Evolutionary conservation across 2,113 vertebrate species (phyloP).

Genomic region (Tamias sibiricus): DNA sequence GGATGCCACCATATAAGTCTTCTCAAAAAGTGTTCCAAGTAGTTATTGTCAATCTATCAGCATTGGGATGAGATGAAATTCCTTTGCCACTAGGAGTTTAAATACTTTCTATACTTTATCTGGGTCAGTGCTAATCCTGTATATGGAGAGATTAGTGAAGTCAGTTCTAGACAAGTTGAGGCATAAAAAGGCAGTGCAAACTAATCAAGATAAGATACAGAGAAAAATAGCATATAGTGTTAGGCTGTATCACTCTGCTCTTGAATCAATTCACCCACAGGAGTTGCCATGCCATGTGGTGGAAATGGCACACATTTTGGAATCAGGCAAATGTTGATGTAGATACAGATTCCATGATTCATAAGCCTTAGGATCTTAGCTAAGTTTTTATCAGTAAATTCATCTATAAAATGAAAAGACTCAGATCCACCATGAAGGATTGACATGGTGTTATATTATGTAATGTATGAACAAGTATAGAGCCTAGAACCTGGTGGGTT

Average conservation of each 20-base stretch:
- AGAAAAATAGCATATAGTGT: not conserved
- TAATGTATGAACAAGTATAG: not conserved
- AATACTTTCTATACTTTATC: not conserved
- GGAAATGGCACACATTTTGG: not conserved
- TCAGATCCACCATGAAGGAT: not conserved
- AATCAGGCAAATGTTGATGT: not conserved
- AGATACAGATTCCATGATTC: constrained; percentile 7
- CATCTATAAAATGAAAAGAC: not conserved
- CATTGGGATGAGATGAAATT: constrained; percentile 18
- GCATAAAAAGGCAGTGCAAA: not conserved
- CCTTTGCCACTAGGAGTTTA: not conserved
- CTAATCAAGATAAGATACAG: not conserved
- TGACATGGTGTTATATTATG: not conserved
- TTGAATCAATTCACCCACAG: constrained; percentile 2
- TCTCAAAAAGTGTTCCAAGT: constrained; percentile 1
- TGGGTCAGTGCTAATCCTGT: not conserved
- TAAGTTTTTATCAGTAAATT: constrained; percentile 26
- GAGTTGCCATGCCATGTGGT: not conserved
- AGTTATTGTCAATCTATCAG: not conserved
- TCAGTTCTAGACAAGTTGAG: not conserved
- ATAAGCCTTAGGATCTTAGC: not conserved
- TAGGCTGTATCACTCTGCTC: not conserved
- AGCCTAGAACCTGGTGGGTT: not conserved
- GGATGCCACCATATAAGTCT: not conserved
- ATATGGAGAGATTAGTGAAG: not conserved